phyloP scores from a whole-genome alignment of 1,140 invertebrate species.

The Pristionchus pacificus region DNA sequence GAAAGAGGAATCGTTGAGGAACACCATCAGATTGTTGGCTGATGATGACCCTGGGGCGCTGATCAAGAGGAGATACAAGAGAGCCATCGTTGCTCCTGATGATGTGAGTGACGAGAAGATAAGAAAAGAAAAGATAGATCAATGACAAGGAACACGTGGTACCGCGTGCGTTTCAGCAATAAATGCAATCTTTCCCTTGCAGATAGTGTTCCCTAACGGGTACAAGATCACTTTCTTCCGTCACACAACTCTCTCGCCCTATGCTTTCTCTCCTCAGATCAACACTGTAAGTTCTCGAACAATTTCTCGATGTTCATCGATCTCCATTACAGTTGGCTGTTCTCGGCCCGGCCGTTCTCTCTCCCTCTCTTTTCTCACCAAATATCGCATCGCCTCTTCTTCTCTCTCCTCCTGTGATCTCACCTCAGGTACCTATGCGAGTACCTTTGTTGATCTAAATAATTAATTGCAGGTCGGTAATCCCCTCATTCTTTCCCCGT shows the following conservation, averaged over 20 bases:
- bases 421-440: constrained; percentile 17
- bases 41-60: too few relatives aligned
- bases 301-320: too few relatives aligned
- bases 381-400: constrained; percentile 32
- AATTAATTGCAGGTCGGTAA: constrained; percentile 34
- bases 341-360: constrained; percentile 30
- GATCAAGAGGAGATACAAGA: not conserved
- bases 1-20: constrained; percentile 22
- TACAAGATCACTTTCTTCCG: not conserved
- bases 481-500: constrained; percentile 39
- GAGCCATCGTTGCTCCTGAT: too few relatives aligned
- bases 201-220: constrained; percentile 7
- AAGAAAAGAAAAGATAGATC: not conserved
- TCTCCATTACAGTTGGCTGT: constrained; percentile 23
- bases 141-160: too few relatives aligned
- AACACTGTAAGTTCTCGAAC: too few relatives aligned
- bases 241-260: constrained; percentile 32
- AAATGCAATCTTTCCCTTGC: not conserved
- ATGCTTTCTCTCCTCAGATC: constrained; percentile 27
- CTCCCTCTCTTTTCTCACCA: constrained; percentile 35
- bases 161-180: too few relatives aligned
- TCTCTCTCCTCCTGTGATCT: constrained; percentile 33
- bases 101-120: not conserved
- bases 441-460: constrained; percentile 5
- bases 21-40: constrained; percentile 33